Percentiles rank a stretch among this genome's conserved stretches.
These are phyloP conservation scores for Oncorhynchus tshawytscha DNA, from an alignment of 2,113 vertebrate species.

Conservation along the genomic window DNA sequence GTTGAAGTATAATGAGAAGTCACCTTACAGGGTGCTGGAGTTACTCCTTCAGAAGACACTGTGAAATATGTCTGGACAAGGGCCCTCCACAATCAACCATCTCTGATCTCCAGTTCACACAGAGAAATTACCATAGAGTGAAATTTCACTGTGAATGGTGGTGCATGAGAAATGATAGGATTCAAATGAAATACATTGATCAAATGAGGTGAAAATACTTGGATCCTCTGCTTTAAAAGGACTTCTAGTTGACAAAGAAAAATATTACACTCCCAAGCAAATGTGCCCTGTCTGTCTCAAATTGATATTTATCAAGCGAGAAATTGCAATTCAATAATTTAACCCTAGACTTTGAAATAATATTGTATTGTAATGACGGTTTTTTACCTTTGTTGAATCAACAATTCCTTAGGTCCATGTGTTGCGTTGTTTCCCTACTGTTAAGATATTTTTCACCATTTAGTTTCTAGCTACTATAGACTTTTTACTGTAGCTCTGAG, in stretches of 20 bases:
- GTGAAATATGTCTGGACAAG: background rate
- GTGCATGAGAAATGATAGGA: background rate
- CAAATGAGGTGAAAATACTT: background rate
- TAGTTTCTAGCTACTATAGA: background rate
- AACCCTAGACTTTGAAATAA: background rate
- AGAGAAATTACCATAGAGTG: background rate
- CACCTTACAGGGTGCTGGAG: background rate
- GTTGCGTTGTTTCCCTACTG: too few relatives aligned
- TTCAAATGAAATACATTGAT: background rate
- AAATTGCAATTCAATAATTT: too few relatives aligned
- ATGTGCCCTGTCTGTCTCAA: background rate
- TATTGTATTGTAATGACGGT: background rate
- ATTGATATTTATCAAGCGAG: background rate
- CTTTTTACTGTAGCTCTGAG: too few relatives aligned
- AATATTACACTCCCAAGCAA: background rate
- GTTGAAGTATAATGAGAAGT: conserved; percentile 31
- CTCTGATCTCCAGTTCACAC: background rate
- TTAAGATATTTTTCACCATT: too few relatives aligned
- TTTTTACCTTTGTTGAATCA: too few relatives aligned
- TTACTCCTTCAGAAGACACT: background rate
- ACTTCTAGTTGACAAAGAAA: background rate
- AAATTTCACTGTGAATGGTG: background rate
- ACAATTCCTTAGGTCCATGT: too few relatives aligned
- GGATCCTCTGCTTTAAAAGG: background rate
- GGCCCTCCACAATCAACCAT: background rate